phyloP scores from a whole-genome alignment of 2,797 vertebrate genomes.

The Atherinosoma microstoma region DNA sequence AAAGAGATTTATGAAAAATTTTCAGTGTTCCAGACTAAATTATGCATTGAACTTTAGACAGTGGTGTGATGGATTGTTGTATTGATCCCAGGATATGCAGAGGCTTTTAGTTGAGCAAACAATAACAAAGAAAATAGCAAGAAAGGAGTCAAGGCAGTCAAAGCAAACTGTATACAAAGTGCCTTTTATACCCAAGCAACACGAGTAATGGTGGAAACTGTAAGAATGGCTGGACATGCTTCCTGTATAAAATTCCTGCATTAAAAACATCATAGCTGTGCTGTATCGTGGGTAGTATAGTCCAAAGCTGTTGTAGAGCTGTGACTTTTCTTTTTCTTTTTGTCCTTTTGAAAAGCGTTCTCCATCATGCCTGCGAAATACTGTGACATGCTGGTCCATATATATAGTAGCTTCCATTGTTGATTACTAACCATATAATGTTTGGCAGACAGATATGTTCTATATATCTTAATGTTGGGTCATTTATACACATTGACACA shows the following conservation, averaged over 20 bases:
- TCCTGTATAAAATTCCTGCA: conserved; percentile 42
- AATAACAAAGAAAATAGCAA: neutral
- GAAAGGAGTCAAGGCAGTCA: conserved; percentile 48
- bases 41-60: conserved; percentile 19
- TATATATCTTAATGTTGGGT: neutral
- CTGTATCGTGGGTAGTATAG: conserved; percentile 4
- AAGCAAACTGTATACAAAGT: conserved; percentile 6
- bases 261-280: conserved; percentile 12
- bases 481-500: neutral
- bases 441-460: neutral
- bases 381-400: neutral
- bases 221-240: neutral
- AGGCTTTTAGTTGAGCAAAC: neutral
- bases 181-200: neutral
- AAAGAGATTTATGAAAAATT: neutral
- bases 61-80: neutral
- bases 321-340: neutral
- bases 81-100: conserved; percentile 26
- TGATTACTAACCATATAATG: conserved; percentile 52
- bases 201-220: neutral
- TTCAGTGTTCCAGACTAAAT: neutral
- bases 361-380: conserved; percentile 25
- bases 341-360: neutral
- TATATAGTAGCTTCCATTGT: conserved; percentile 2
- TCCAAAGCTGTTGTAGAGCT: conserved; percentile 9